Conservation (phyloP, 64 coral and sea anemone species). For the Orbicella faveolata region DNA sequence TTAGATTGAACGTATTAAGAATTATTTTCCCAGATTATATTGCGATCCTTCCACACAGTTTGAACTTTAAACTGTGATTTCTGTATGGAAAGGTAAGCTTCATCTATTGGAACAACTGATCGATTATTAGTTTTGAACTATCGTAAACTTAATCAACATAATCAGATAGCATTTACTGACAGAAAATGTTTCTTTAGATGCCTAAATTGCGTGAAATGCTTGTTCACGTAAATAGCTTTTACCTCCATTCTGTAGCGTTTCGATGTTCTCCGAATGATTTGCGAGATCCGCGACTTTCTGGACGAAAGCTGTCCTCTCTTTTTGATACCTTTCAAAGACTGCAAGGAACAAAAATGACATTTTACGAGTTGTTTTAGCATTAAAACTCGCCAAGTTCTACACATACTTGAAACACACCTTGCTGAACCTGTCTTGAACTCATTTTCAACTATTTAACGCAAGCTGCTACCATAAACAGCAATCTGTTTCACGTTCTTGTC, state of each 20-base stretch:
- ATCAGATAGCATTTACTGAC: neutral
- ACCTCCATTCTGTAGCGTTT: constrained; percentile 99
- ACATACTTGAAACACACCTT: constrained; percentile 57
- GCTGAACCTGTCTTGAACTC: constrained; percentile 96
- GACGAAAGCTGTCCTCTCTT: constrained; percentile 80
- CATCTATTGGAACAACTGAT: too few relatives aligned
- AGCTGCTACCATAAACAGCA: neutral
- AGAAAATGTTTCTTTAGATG: neutral
- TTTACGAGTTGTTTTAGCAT: neutral
- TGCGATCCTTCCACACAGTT: too few relatives aligned
- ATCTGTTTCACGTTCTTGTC: neutral
- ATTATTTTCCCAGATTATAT: too few relatives aligned
- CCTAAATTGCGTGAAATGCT: too few relatives aligned
- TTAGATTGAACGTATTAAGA: too few relatives aligned
- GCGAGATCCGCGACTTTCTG: constrained; percentile 94
- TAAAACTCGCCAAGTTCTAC: neutral
- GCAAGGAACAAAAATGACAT: constrained; percentile 3
- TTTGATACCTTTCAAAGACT: constrained; percentile 99
- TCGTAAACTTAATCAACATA: too few relatives aligned
- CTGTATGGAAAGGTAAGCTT: too few relatives aligned
- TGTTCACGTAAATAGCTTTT: neutral
- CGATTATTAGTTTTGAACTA: too few relatives aligned
- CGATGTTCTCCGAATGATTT: constrained; percentile 89
- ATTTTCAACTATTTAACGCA: constrained; percentile 48
- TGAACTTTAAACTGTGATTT: too few relatives aligned